Conservation (phyloP, 2,888 invertebrate species). For the Drosophila austrosaltans region DNA sequence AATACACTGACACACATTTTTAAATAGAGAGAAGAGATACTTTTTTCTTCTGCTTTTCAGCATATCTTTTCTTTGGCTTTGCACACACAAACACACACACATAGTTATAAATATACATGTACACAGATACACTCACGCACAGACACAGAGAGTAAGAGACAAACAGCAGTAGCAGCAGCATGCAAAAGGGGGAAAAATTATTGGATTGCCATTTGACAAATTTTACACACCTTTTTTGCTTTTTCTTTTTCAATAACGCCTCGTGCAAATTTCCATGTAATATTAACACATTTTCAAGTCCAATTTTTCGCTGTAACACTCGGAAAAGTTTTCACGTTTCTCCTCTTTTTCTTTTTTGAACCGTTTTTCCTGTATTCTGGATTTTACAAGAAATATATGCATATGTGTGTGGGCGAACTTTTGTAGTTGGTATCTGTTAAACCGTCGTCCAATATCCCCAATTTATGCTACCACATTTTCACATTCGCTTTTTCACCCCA, state of each 20-base stretch:
- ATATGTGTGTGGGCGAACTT: slow-evolving; percentile 8
- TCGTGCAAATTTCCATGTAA: slow-evolving; percentile 60
- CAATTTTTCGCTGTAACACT: slow-evolving; percentile 43
- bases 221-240: slow-evolving; percentile 47
- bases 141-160: slow-evolving; percentile 22
- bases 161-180: slow-evolving; percentile 15
- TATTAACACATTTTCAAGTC: slow-evolving; percentile 66
- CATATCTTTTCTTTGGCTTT: slow-evolving; percentile 69
- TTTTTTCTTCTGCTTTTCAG: slow-evolving; percentile 60
- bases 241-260: slow-evolving; percentile 21
- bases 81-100: slow-evolving; percentile 50
- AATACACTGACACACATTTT: slow-evolving; percentile 77
- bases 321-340: slow-evolving; percentile 6
- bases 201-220: slow-evolving; percentile 20
- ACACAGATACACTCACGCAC: slow-evolving; percentile 33
- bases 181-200: slow-evolving; percentile 27
- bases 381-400: not conserved
- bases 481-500: slow-evolving; percentile 5
- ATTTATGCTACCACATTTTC: slow-evolving; percentile 3
- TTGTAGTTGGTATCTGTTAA: slow-evolving; percentile 3
- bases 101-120: slow-evolving; percentile 13
- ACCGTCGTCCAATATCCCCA: not conserved
- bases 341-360: slow-evolving; percentile 22
- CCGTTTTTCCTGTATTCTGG: slow-evolving; percentile 14
- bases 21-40: slow-evolving; percentile 76